Evolutionary conservation across 2,888 invertebrate genomes (phyloP), one percentile per base, ranked within the genome.

Genomic region (Bedellia somnulentella): DNA sequence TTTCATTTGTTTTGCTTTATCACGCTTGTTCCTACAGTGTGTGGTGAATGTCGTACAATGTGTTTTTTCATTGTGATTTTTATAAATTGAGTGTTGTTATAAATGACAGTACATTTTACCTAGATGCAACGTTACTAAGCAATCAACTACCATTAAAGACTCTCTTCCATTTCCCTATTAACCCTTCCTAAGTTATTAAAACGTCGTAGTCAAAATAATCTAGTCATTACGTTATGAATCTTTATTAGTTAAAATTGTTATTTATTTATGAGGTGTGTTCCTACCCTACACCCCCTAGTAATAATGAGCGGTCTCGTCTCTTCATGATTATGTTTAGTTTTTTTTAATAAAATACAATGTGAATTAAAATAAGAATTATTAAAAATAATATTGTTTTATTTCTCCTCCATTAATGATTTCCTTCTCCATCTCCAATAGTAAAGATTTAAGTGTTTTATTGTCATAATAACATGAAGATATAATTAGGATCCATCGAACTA

Each of bases 211-310:
- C 51, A 44, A 46, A 54, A 46, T 57, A 55, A 57, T 67, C 73
- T 71, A 73, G 71, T 71, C 68, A 73, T 61, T 61, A 66, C 44
- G 47, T 53, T 54, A 57, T 53, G 54, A 57, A 63, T 56, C 58
- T 66, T 66, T 67, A 59, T 63, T 70, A 67, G 61, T 56, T 48
- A 57, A 55, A 52, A 46, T 53, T 51, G 49, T 56, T 61, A 56
- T 47, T 51, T 30, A 25, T 30, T 47, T 47, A 45, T 56, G 52
- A 58, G 41, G 43, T 55, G 54, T 62, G 61, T 62, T 62, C 62
- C 68, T 64, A 56, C 51, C 62, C 68, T 64, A 46, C 49, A 24
- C n/a, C 12, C 45, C 48, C 46, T 62, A 60, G 59, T 54, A 58
- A 57, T 63, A 61, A 62, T 59, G n/a, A n/a, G n/a, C n/a, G n/a